phyloP scores from a whole-genome alignment of 2,888 invertebrate genomes.

The Volucella bombylans region DNA sequence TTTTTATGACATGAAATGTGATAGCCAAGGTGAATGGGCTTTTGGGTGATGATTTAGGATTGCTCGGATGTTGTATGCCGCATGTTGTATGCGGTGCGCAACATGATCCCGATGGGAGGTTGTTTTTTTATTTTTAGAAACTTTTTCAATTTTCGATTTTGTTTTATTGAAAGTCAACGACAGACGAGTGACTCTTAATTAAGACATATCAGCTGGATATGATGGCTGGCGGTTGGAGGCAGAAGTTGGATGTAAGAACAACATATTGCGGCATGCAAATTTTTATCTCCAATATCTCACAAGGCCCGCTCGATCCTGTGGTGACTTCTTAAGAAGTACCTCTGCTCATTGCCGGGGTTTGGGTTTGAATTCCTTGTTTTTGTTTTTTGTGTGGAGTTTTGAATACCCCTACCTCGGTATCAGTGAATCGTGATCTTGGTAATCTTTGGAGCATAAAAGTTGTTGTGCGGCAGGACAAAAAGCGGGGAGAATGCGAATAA shows the following conservation, averaged over 20 bases:
- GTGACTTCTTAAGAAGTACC: conserved; percentile 60
- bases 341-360: conserved; percentile 18
- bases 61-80: conserved; percentile 30
- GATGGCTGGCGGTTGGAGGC: not conserved
- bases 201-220: conserved; percentile 41
- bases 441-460: conserved; percentile 67
- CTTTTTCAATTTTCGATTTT: conserved; percentile 71
- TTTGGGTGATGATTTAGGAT: conserved; percentile 62
- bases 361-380: conserved; percentile 13
- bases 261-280: conserved; percentile 47
- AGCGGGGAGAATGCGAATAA: not conserved
- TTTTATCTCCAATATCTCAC: conserved; percentile 58
- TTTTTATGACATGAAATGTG: conserved; percentile 52
- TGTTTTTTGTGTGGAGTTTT: not conserved
- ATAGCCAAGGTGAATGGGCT: conserved; percentile 29
- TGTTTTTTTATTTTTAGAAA: conserved; percentile 37
- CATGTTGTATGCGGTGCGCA: conserved; percentile 33
- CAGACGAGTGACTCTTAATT: conserved; percentile 52
- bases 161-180: conserved; percentile 56
- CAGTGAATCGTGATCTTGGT: conserved; percentile 68
- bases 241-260: not conserved
- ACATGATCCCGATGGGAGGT: conserved; percentile 63
- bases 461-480: conserved; percentile 48
- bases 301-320: conserved; percentile 29
- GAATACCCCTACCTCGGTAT: conserved; percentile 31